Conservation (phyloP, 2,888 invertebrate species). For the Dysmachus trigonus region DNA sequence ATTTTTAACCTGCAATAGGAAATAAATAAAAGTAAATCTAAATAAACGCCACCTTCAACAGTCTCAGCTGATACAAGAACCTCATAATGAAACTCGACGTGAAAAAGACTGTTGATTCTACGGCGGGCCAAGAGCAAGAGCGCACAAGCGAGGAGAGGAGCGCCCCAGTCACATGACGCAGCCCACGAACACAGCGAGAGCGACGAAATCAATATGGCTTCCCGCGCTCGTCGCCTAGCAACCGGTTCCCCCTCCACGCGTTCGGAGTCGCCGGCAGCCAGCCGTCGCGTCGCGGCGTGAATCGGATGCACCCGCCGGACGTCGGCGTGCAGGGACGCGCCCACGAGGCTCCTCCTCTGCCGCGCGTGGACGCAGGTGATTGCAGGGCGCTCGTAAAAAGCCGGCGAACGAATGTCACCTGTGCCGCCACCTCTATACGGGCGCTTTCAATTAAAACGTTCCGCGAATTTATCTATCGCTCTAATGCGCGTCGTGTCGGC, state of each 20-base stretch:
- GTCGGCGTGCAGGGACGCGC: neutral
- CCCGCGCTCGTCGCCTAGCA: slow-evolving; percentile 11
- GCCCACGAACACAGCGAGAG: neutral
- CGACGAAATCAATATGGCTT: slow-evolving; percentile 27
- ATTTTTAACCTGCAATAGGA: too few species aligned
- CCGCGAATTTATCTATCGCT: neutral
- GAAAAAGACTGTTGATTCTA: neutral
- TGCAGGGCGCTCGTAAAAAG: neutral
- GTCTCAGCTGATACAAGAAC: neutral
- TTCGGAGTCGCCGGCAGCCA: neutral
- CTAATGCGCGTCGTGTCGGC: neutral
- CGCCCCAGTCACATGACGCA: neutral
- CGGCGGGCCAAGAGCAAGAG: neutral
- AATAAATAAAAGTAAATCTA: too few species aligned
- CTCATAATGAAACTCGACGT: neutral
- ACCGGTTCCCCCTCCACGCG: neutral
- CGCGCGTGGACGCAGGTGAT: neutral
- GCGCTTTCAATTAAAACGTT: slow-evolving; percentile 1
- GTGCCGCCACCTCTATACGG: neutral
- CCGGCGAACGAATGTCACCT: too few species aligned
- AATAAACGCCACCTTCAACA: too few species aligned
- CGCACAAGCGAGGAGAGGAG: neutral
- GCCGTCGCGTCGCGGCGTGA: neutral
- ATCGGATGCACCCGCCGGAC: neutral
- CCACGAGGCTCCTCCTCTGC: slow-evolving; percentile 11